Conservation (phyloP, 2,113 vertebrate genomes). For the Clarias macrocephalus region DNA sequence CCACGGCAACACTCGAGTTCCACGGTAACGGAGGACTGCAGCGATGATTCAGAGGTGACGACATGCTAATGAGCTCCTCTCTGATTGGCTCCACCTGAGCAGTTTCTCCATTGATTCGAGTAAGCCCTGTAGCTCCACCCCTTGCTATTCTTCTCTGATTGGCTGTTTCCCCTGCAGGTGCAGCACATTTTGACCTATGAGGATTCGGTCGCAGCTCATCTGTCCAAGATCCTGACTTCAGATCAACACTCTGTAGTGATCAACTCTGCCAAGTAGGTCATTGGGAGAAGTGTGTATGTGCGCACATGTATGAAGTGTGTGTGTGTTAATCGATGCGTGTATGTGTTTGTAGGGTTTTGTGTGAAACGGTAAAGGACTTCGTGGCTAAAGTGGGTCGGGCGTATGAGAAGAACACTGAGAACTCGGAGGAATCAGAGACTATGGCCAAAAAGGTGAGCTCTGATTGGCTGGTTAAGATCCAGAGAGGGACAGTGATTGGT, state of each 20-base stretch:
- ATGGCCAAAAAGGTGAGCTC: slow-evolving; percentile 92
- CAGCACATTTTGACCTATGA: slow-evolving; percentile 96
- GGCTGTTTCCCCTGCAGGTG: slow-evolving; percentile 72
- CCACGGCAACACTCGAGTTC: slow-evolving; percentile 83
- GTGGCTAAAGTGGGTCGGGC: slow-evolving; percentile 94
- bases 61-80: slow-evolving; percentile 15
- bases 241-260: slow-evolving; percentile 98
- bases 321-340: slow-evolving; percentile 14
- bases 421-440: slow-evolving; percentile 85
- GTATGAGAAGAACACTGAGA: slow-evolving; percentile 91
- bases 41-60: slow-evolving; percentile 90
- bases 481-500: background rate
- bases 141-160: slow-evolving; percentile 24
- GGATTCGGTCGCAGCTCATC: slow-evolving; percentile 93
- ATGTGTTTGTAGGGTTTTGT: slow-evolving; percentile 81
- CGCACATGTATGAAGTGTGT: background rate
- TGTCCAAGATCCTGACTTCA: slow-evolving; percentile 95
- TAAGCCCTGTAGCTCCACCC: background rate
- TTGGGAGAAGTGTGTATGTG: background rate
- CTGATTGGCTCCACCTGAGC: background rate
- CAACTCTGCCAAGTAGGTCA: slow-evolving; percentile 90
- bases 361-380: slow-evolving; percentile 98
- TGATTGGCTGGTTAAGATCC: background rate
- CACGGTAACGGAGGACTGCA: slow-evolving; percentile 83
- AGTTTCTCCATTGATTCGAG: background rate